Evolutionary conservation across 2,113 vertebrate genomes (phyloP).

Genomic region (Pygathrix nemaeus): DNA sequence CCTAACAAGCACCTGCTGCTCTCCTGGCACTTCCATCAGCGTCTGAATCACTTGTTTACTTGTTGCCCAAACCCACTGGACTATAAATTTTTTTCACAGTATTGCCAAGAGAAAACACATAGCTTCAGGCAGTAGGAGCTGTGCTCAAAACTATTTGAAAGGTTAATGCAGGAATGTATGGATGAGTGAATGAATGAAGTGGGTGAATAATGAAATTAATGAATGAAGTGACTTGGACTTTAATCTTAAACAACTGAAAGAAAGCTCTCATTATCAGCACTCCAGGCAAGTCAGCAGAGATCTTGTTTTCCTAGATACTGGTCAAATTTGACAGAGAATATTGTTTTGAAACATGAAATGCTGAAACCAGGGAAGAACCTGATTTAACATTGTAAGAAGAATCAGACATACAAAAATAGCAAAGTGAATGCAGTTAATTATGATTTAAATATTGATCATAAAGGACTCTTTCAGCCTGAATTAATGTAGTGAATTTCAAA

Average conservation of each 20-base stretch:
- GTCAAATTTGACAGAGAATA: neutral
- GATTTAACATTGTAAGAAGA: conserved; percentile 52
- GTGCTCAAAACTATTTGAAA: neutral
- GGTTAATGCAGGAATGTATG: neutral
- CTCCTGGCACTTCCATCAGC: fast-evolving
- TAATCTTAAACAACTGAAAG: neutral
- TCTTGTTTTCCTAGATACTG: neutral
- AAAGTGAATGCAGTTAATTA: conserved; percentile 63
- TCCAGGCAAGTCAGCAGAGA: neutral
- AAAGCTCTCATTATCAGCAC: neutral
- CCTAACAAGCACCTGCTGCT: no score
- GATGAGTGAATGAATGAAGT: fast-evolving
- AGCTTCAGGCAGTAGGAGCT: neutral
- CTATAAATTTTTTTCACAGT: neutral
- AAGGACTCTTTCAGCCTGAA: conserved; percentile 56
- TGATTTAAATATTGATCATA: conserved; percentile 54
- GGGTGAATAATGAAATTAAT: neutral
- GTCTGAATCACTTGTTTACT: neutral
- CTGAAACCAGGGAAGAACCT: neutral
- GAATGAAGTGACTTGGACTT: neutral
- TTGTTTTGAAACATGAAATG: neutral
- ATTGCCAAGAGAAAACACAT: neutral
- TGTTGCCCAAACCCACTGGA: no score
- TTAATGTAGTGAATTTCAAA: conserved; percentile 7
- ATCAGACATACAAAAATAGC: conserved; percentile 48